Evolutionary conservation across 2,888 invertebrate genomes (phyloP).

Genomic region (Amblyteles armatorius): DNA sequence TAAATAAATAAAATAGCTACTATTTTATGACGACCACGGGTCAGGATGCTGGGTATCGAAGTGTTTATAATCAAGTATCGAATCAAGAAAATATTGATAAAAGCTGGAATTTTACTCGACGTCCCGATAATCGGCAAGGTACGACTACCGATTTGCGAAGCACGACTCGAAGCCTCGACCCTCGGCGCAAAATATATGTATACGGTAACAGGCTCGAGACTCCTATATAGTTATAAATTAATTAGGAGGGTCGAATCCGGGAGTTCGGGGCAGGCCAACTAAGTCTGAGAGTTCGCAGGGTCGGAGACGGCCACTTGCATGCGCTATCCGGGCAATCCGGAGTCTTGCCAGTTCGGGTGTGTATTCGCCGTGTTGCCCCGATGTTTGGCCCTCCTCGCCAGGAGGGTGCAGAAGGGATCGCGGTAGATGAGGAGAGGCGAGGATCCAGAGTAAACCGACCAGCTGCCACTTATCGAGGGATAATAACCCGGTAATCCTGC

Average conservation of each 20-base stretch:
- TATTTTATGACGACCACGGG: too few relatives aligned
- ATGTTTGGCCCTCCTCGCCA: conserved; percentile 81
- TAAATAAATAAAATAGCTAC: too few relatives aligned
- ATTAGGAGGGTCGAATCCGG: conserved; percentile 81
- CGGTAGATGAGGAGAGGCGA: conserved; percentile 24
- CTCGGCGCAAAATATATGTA: background rate
- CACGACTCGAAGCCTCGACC: conserved; percentile 24
- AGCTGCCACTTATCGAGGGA: conserved; percentile 81
- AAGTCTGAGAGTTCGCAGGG: conserved; percentile 50
- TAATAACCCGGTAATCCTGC: conserved; percentile 80
- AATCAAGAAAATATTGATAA: background rate
- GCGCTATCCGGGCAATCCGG: conserved; percentile 52
- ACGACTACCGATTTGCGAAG: conserved; percentile 17
- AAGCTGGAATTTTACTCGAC: background rate
- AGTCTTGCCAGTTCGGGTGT: conserved; percentile 78
- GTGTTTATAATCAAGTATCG: background rate
- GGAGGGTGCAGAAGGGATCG: conserved; percentile 67
- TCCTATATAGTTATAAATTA: conserved; percentile 78
- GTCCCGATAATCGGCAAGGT: conserved; percentile 57
- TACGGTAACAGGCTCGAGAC: conserved; percentile 32
- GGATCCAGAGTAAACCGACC: conserved; percentile 59
- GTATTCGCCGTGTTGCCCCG: conserved; percentile 76
- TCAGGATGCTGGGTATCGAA: background rate
- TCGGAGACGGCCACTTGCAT: conserved; percentile 47
- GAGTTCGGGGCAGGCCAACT: conserved; percentile 62